phyloP scores from a whole-genome alignment of 2,888 invertebrate species.

The Pollenia amentaria region DNA sequence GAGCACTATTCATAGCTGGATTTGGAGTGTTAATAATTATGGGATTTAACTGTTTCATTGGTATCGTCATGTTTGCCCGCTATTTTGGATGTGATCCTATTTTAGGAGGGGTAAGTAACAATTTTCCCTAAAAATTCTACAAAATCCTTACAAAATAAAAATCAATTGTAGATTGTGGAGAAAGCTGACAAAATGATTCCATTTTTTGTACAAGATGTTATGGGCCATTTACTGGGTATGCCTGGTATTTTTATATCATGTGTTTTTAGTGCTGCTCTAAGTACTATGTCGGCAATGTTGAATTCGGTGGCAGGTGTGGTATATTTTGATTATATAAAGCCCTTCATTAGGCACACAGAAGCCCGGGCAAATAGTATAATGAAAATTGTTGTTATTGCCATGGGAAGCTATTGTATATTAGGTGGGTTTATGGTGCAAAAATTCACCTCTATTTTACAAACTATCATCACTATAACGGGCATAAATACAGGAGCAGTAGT shows the following conservation, averaged over 20 bases:
- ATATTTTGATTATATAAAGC: conserved; percentile 86
- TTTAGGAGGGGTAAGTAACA: conserved; percentile 83
- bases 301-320: conserved; percentile 86
- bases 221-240: conserved; percentile 85
- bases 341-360: conserved; percentile 83
- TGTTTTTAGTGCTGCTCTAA: conserved; percentile 87
- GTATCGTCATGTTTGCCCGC: conserved; percentile 86
- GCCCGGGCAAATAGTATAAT: conserved; percentile 85
- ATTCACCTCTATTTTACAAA: conserved; percentile 86
- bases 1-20: conserved; percentile 86
- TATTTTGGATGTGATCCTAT: conserved; percentile 87
- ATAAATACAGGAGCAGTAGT: conserved; percentile 87
- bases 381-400: conserved; percentile 83
- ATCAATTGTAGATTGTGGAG: conserved; percentile 80
- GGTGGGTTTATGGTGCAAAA: conserved; percentile 85
- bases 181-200: conserved; percentile 86
- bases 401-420: conserved; percentile 87
- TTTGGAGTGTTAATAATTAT: conserved; percentile 86
- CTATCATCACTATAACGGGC: conserved; percentile 84
- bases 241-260: conserved; percentile 87
- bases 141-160: too few relatives aligned
- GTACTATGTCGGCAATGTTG: conserved; percentile 86
- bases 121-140: background rate
- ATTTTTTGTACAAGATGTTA: conserved; percentile 86
- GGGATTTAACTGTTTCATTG: conserved; percentile 86